Base-by-base conservation (phyloP, 1,140 invertebrate genomes). In the Pachypeltis micranthus region DNA sequence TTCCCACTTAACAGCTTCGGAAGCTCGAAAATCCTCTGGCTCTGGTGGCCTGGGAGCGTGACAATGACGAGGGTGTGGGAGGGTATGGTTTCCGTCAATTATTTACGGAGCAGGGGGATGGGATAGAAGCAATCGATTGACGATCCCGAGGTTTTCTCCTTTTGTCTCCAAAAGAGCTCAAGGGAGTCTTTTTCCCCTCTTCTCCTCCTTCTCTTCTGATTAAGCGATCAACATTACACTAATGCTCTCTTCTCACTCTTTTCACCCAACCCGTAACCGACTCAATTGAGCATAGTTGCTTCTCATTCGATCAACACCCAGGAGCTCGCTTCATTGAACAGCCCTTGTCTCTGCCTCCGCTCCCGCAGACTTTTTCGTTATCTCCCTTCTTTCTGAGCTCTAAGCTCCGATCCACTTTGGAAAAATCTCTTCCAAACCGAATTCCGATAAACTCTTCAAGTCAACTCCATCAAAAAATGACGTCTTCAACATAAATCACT, bases 181-280 rank as follows among this genome's bases (percentile, higher is more conserved):
- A 39, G n/a, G 34, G 34, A 39, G 7, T 39, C n/a, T 21, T 21
- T 21, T 51, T 51, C 47, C n/a, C n/a, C 47, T 21, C 19, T 51
- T 51, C 47, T 21, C 47, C 4, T 51, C 47, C 47, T 51, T 21
- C 47, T 10, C 19, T 21, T 16, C 47, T 51, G 47, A 51, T 51
- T 51, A 51, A 51, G 47, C 47, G 47, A 51, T 51, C 47, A 51
- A 51, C 47, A 51, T 51, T 51, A 51, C 47, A 51, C 47, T 51
- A 51, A 51, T 51, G 47, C 47, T 51, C 47, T 51, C 47, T 51
- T 51, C 47, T 51, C 47, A 51, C 47, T 51, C 47, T 51, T 21
- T 21, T 51, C 23, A 10, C 19, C 12, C 10, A 21, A 21, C 47
- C 10, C 10, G 7, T 4, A 21, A 7, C 7, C 12, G 10, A 21